Evolutionary conservation across 2,797 vertebrate species (phyloP).

Genomic region (Poliocrania exsul): DNA sequence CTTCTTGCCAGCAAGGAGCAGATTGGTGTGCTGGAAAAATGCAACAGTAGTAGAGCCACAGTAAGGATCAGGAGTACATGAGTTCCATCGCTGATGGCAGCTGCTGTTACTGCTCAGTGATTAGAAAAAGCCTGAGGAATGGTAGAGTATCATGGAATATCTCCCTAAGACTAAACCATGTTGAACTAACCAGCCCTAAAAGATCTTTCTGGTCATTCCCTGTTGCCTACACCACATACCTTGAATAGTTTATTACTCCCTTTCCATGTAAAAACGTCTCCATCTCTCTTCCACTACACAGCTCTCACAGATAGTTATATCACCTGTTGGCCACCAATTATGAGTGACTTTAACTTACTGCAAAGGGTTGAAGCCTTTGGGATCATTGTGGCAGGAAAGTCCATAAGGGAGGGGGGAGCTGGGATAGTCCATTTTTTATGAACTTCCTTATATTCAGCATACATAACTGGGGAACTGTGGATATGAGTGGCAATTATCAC

Average conservation of each 20-base stretch:
- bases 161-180: neutral
- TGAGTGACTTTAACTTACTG: neutral
- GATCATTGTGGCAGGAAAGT: neutral
- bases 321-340: neutral
- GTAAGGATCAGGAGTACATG: fast-evolving
- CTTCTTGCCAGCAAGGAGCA: neutral
- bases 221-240: neutral
- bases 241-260: neutral
- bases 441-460: neutral
- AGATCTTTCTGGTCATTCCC: neutral
- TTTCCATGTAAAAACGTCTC: neutral
- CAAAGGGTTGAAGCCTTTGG: neutral
- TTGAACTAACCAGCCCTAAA: neutral
- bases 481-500: neutral
- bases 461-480: neutral
- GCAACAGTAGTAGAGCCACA: neutral
- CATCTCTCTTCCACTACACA: fast-evolving
- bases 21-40: neutral
- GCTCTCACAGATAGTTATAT: neutral
- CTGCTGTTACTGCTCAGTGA: neutral
- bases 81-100: neutral
- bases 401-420: neutral
- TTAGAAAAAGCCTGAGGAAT: neutral
- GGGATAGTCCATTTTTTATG: neutral
- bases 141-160: neutral